Evolutionary conservation across 2,888 invertebrate species (phyloP).

Genomic region (Teinopalpus imperialis): DNA sequence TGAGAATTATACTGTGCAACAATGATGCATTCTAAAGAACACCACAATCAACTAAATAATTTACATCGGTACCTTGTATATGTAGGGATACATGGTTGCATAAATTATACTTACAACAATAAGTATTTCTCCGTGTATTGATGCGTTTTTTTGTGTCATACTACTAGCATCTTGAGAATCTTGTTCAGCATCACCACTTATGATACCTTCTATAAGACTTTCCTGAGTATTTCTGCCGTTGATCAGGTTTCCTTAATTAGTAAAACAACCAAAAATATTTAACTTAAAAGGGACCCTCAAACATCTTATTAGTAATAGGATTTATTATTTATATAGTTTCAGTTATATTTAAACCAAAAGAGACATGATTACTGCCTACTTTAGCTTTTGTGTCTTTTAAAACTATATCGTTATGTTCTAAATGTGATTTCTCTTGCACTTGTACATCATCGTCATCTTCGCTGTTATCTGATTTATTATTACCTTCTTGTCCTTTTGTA

Average conservation of each 20-base stretch:
- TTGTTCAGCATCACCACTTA: conserved; percentile 71
- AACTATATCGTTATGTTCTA: conserved; percentile 66
- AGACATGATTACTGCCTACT: conserved; percentile 68
- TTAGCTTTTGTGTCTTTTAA: conserved; percentile 68
- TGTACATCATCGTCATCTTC: conserved; percentile 81
- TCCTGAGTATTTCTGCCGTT: conserved; percentile 70
- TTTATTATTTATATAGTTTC: conserved; percentile 62
- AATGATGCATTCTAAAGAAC: conserved; percentile 71
- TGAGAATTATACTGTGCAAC: conserved; percentile 69
- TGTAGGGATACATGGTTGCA: conserved; percentile 48
- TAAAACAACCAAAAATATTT: conserved; percentile 79
- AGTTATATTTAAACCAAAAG: conserved; percentile 68
- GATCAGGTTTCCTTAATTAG: conserved; percentile 77
- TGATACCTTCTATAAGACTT: conserved; percentile 75
- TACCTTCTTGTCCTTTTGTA: conserved; percentile 59
- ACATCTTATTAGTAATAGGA: conserved; percentile 53
- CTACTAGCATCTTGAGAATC: conserved; percentile 78
- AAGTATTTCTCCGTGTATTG: conserved; percentile 62
- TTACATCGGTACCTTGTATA: conserved; percentile 65
- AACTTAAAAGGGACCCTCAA: conserved; percentile 76
- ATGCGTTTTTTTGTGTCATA: conserved; percentile 61
- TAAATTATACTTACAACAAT: conserved; percentile 71
- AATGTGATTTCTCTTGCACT: conserved; percentile 69
- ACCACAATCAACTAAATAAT: conserved; percentile 70
- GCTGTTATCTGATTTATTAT: conserved; percentile 60